Percentiles rank a stretch among this genome's conserved stretches.
phyloP scores from a whole-genome alignment of 2,797 vertebrate species.

The Xiphorhynchus erythropygius region DNA sequence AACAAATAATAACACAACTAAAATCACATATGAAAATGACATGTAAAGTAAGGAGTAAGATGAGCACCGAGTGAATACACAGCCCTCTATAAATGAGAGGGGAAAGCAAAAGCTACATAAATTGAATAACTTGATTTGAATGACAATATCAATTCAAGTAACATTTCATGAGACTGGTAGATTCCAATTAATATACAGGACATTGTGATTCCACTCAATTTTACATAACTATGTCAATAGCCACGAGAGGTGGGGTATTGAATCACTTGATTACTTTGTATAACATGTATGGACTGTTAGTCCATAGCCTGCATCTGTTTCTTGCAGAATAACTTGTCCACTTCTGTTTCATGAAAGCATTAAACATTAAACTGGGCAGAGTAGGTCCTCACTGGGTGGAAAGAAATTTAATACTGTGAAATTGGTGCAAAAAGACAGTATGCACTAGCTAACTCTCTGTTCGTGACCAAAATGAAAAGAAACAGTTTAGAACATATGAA shows the following conservation, averaged over 20 bases:
- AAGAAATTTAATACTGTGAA: background rate
- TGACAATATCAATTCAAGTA: background rate
- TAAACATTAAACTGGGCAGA: background rate
- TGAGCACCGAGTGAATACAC: background rate
- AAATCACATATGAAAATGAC: background rate
- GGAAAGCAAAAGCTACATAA: background rate
- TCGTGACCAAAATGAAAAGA: background rate
- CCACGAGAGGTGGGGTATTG: background rate
- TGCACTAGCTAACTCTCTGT: background rate
- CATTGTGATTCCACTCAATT: background rate
- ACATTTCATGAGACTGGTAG: background rate
- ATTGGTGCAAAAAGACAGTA: background rate
- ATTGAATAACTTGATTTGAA: background rate
- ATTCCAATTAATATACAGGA: background rate
- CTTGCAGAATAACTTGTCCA: background rate
- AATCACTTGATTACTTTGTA: background rate
- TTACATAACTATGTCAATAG: background rate
- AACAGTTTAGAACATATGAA: background rate
- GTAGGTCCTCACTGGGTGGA: background rate
- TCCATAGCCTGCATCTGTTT: background rate
- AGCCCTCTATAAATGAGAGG: background rate
- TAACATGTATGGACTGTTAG: background rate
- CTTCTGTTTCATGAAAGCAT: background rate
- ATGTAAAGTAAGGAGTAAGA: background rate
- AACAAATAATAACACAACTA: background rate